Evolutionary conservation across 2,113 vertebrate species (phyloP), one percentile per base, ranked within the genome.

Genomic region (Oreochromis aureus): DNA sequence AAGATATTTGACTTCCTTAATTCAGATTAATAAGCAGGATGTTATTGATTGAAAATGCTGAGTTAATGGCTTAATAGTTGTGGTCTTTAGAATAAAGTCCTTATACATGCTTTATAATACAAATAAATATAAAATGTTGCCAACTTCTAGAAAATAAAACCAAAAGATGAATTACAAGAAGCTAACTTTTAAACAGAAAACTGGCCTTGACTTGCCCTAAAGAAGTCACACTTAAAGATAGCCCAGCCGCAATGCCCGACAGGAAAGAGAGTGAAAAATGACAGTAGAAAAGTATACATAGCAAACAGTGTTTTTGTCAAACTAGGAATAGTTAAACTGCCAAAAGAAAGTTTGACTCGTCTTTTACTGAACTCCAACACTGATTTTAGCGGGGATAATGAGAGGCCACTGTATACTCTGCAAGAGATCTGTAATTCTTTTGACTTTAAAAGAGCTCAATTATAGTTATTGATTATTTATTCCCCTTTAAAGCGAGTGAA

Each of bases 391-490:
- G 6, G 73, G 73, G 56, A 86, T 85, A 44, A 78, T 87, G 61
- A 66, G 32, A 90, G 13, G 30, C 10, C 10, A 30, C 32, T 53
- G 12, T 82, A 82, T 81, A 86, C 63, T 59, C 7, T 48, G 61
- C n/a, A 76, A 88, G 11, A n/a, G 22, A 86, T 83, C 78, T 82
- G 51, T 76, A 39, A 83, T 54, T 80, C 16, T 81, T 90, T 86
- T 84, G 63, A 86, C 69, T 27, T 56, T 83, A 76, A 89, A 85
- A 69, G 36, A 54, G 36, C 79, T 88, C 22, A 39, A 86, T 87
- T 91, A 80, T 78, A 83, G 84, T 61, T 58, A 85, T 82, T 80
- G 88, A 90, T 93, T 84, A 90, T 90, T 82, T 59, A 92, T 88
- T 24, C 24, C 63, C 44, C 83, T 87, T 86, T 88, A 81, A 92